phyloP scores from a whole-genome alignment of 2,113 vertebrate genomes.

The Machaerirhynchus nigripectus region DNA sequence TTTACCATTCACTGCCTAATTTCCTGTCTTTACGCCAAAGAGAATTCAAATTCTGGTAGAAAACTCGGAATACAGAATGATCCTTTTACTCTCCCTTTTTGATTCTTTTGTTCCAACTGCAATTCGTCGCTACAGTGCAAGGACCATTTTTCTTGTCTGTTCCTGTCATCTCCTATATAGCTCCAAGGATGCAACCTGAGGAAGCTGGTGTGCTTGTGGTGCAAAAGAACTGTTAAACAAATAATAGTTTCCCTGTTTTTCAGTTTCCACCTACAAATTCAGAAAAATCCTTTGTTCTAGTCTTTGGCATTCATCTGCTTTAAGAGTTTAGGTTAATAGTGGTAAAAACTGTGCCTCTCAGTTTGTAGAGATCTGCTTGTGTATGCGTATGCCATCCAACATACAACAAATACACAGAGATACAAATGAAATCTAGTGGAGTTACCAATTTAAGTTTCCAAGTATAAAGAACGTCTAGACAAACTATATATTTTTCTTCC shows the following conservation, averaged over 20 bases:
- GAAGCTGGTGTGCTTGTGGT: neutral
- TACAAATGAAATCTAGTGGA: neutral
- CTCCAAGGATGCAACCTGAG: neutral
- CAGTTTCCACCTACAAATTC: neutral
- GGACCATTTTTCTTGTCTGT: neutral
- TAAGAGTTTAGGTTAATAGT: neutral
- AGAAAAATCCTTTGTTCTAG: neutral
- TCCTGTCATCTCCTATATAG: neutral
- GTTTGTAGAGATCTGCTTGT: neutral
- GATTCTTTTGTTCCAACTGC: accelerated
- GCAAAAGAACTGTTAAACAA: neutral
- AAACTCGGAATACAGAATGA: neutral
- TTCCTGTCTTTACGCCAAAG: neutral
- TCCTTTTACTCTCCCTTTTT: neutral
- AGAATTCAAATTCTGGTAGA: neutral
- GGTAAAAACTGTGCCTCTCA: neutral
- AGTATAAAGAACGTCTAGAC: neutral
- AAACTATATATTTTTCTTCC: neutral
- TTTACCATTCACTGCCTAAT: neutral
- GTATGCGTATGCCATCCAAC: neutral
- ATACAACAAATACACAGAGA: neutral
- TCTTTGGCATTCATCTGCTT: neutral
- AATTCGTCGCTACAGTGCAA: neutral
- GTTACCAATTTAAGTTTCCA: neutral
- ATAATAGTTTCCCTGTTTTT: neutral